A percentile compares a stretch with the other conserved stretches of the same genome.
Conservation (phyloP, 2,888 invertebrate genomes). For the Chorisops tibialis region DNA sequence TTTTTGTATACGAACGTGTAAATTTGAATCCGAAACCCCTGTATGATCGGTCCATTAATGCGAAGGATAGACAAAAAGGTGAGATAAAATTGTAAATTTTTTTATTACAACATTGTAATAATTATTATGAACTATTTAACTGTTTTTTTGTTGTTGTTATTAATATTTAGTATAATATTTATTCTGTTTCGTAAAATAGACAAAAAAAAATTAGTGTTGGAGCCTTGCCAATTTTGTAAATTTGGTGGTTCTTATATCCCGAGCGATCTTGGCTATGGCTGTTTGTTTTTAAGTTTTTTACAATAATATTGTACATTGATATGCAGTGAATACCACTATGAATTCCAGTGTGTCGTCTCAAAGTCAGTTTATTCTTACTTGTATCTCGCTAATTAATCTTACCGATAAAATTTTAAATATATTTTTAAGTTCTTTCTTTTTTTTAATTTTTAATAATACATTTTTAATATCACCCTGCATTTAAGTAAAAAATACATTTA, state of each 20-base stretch:
- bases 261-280: too few relatives aligned
- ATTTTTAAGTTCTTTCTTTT: neutral
- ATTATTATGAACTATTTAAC: too few relatives aligned
- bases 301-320: constrained; percentile 13
- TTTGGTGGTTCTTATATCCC: too few relatives aligned
- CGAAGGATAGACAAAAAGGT: too few relatives aligned
- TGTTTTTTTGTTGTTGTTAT: too few relatives aligned
- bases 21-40: constrained; percentile 8
- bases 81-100: too few relatives aligned
- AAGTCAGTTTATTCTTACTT: neutral
- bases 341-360: neutral
- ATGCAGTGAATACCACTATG: neutral
- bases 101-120: too few relatives aligned
- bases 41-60: neutral
- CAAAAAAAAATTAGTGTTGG: too few relatives aligned
- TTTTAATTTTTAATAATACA: constrained; percentile 9
- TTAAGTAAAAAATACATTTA: constrained; percentile 22
- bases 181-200: too few relatives aligned
- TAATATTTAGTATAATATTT: too few relatives aligned
- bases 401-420: neutral
- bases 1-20: neutral
- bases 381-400: neutral
- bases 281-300: too few relatives aligned
- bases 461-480: constrained; percentile 30
- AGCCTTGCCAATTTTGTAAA: too few relatives aligned